These are phyloP conservation scores for Cydia amplana DNA, from an alignment of 1,140 invertebrate species.

Conservation along the genomic window DNA sequence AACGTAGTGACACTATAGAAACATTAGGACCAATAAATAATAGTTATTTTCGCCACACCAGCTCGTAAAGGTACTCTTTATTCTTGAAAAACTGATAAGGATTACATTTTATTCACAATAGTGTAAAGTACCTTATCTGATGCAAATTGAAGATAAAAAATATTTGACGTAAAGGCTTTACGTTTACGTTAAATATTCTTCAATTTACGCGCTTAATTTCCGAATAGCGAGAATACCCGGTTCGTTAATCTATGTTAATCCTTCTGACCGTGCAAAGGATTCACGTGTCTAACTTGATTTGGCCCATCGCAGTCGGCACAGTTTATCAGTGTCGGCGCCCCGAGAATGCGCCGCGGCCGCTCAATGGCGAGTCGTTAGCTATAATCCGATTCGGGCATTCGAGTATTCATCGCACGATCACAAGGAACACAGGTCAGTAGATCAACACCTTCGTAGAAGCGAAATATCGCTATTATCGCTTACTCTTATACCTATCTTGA, in stretches of 20 bases:
- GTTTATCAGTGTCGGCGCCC: conserved; percentile 46
- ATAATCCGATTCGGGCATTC: conserved; percentile 58
- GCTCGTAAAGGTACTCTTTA: no score
- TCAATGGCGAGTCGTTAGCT: conserved; percentile 67
- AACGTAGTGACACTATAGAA: neutral
- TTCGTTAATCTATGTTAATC: neutral
- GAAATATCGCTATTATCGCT: no score
- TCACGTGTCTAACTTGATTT: conserved; percentile 22
- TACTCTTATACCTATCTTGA: no score
- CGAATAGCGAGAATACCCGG: no score
- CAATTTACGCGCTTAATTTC: no score
- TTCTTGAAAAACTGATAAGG: no score
- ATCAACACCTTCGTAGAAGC: neutral
- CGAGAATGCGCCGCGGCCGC: conserved; percentile 44
- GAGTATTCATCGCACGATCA: conserved; percentile 44
- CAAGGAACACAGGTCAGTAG: neutral
- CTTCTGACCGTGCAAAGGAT: neutral
- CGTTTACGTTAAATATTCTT: no score
- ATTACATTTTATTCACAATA: no score
- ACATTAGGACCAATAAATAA: neutral
- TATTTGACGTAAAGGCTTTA: no score
- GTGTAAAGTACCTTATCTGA: no score
- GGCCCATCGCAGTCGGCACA: conserved; percentile 14
- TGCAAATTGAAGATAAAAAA: no score
- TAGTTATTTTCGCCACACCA: no score